Evolutionary conservation across 2,888 invertebrate genomes (phyloP).

Genomic region (Labia minor): DNA sequence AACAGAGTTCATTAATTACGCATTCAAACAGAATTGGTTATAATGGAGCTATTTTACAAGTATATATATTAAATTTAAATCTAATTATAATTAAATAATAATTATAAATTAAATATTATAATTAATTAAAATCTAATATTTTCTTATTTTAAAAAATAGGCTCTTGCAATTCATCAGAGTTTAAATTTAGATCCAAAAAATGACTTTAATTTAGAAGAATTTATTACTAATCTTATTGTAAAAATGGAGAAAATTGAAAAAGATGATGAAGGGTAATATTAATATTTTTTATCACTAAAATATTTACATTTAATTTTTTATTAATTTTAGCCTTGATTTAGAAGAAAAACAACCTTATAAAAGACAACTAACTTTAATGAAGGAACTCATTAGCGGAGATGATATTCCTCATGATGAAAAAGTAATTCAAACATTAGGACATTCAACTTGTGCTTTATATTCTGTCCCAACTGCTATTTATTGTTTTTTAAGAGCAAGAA

Average conservation of each 20-base stretch:
- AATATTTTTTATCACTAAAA: background rate
- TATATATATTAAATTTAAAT: constrained; percentile 28
- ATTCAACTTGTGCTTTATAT: constrained; percentile 49
- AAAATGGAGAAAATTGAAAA: constrained; percentile 44
- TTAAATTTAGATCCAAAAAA: constrained; percentile 38
- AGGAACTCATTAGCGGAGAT: constrained; percentile 39
- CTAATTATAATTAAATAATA: constrained; percentile 17
- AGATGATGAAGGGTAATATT: constrained; percentile 37
- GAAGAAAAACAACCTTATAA: constrained; percentile 41
- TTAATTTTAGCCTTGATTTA: constrained; percentile 32
- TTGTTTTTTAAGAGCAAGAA: constrained; percentile 49
- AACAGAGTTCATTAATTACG: constrained; percentile 46
- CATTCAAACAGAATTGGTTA: constrained; percentile 48
- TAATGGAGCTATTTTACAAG: constrained; percentile 47
- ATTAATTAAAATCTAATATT: background rate
- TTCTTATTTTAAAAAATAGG: constrained; percentile 33
- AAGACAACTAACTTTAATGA: constrained; percentile 42
- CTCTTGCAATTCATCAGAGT: constrained; percentile 47
- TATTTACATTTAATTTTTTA: background rate
- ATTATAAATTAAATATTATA: background rate
- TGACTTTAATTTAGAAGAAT: constrained; percentile 40
- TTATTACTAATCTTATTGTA: constrained; percentile 40
- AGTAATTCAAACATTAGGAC: constrained; percentile 46
- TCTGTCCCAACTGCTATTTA: constrained; percentile 64
- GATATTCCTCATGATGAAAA: constrained; percentile 38